These are phyloP conservation scores for Bombyx huttoni DNA, from an alignment of 2,888 invertebrate genomes.

Conservation along the genomic window DNA sequence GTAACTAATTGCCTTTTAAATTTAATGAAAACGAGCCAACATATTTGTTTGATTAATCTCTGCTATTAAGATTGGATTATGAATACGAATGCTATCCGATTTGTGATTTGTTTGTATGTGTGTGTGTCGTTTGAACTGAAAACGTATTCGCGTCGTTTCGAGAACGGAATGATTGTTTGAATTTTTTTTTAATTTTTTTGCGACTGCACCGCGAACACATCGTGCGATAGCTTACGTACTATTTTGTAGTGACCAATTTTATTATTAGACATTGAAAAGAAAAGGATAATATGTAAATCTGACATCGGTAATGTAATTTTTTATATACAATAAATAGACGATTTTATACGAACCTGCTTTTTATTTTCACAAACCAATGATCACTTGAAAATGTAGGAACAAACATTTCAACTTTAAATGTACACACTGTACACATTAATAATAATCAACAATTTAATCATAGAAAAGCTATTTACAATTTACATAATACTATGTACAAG, in stretches of 20 bases:
- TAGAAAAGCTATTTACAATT: slow-evolving; percentile 11
- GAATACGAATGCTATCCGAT: not conserved
- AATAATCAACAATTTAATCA: slow-evolving; percentile 17
- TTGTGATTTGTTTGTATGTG: not conserved
- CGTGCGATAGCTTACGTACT: slow-evolving; percentile 65
- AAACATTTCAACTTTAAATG: slow-evolving; percentile 12
- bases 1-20: too few relatives aligned
- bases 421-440: slow-evolving; percentile 13
- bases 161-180: not conserved
- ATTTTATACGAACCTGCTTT: slow-evolving; percentile 63
- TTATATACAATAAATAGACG: slow-evolving; percentile 73
- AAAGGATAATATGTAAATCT: slow-evolving; percentile 51
- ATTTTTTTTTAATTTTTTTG: slow-evolving; percentile 31
- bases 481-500: slow-evolving; percentile 35
- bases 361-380: slow-evolving; percentile 30
- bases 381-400: slow-evolving; percentile 33
- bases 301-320: slow-evolving; percentile 73
- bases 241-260: slow-evolving; percentile 73
- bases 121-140: not conserved
- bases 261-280: slow-evolving; percentile 52
- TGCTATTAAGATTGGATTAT: not conserved
- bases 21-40: too few relatives aligned
- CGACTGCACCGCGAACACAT: slow-evolving; percentile 50
- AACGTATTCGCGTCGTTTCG: not conserved
- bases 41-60: not conserved